A percentile compares a stretch with the other conserved stretches of the same genome.
Evolutionary conservation across 2,113 vertebrate species (phyloP).

Genomic region (Scophthalmus maximus): DNA sequence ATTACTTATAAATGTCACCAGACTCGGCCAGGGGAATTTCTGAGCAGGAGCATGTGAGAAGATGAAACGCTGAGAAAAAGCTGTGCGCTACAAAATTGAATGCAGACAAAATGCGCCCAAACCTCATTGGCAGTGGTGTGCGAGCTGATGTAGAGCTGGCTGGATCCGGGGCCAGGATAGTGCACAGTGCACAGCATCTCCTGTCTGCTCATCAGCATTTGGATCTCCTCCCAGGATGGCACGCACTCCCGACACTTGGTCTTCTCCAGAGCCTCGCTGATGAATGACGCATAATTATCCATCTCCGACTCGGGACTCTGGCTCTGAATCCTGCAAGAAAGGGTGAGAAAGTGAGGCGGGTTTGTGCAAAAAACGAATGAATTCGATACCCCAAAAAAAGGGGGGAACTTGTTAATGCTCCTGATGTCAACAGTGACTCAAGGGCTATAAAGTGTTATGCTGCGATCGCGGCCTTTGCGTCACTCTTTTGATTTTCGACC

Average conservation of each 20-base stretch:
- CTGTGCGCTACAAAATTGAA: background rate
- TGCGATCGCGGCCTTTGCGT: conserved; percentile 51
- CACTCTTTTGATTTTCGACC: conserved; percentile 57
- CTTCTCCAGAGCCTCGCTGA: conserved; percentile 89
- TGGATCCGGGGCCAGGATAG: conserved; percentile 88
- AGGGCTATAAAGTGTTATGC: conserved; percentile 46
- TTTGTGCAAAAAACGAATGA: conserved; percentile 2
- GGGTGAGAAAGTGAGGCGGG: conserved; percentile 19
- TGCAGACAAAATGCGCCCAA: conserved; percentile 40
- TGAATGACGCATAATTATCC: conserved; percentile 92
- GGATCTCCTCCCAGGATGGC: conserved; percentile 95
- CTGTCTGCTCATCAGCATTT: conserved; percentile 88
- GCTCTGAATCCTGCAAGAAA: conserved; percentile 85
- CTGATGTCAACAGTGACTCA: conserved; percentile 41
- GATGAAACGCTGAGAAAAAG: conserved; percentile 25
- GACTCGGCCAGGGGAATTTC: background rate
- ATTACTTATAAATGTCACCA: background rate
- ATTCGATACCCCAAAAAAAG: conserved; percentile 26
- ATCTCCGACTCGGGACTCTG: conserved; percentile 88
- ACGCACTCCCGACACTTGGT: conserved; percentile 90
- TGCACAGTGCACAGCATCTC: conserved; percentile 90
- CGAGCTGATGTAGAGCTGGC: conserved; percentile 91
- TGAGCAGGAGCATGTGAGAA: conserved; percentile 3
- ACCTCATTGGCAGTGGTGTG: conserved; percentile 96
- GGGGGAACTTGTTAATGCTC: conserved; percentile 24